Conservation (phyloP, 2,888 invertebrate genomes). For the Alentia gelatinosa region DNA sequence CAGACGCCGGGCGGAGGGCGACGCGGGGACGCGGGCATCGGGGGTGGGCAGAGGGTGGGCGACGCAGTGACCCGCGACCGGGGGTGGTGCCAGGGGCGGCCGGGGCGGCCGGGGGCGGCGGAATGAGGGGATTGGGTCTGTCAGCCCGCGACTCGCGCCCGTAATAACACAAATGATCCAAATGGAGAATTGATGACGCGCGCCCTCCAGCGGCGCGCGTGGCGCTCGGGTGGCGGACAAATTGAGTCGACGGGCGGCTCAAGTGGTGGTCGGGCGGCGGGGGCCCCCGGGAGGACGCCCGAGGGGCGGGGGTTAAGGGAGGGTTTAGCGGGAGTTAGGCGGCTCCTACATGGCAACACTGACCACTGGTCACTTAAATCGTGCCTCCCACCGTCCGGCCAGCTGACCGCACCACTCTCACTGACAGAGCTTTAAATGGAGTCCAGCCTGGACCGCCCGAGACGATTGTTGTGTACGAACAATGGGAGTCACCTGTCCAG, state of each 20-base stretch:
- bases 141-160: not conserved
- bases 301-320: not conserved
- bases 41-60: not conserved
- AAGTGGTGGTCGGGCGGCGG: constrained; percentile 27
- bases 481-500: too few relatives aligned
- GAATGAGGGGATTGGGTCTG: constrained; percentile 39
- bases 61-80: not conserved
- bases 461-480: too few relatives aligned
- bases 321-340: not conserved
- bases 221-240: not conserved
- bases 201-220: not conserved
- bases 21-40: not conserved
- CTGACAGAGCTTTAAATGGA: too few relatives aligned
- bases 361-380: constrained; percentile 20
- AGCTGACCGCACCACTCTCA: not conserved
- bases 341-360: not conserved
- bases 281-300: not conserved
- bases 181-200: constrained; percentile 44
- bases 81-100: not conserved
- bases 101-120: not conserved
- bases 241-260: constrained; percentile 41
- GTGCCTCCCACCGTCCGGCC: not conserved
- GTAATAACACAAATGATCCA: constrained; percentile 51
- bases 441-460: too few relatives aligned
- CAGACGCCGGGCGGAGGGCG: not conserved